Base-by-base conservation (phyloP, 1,140 invertebrate genomes). In the Eueides isabella region DNA sequence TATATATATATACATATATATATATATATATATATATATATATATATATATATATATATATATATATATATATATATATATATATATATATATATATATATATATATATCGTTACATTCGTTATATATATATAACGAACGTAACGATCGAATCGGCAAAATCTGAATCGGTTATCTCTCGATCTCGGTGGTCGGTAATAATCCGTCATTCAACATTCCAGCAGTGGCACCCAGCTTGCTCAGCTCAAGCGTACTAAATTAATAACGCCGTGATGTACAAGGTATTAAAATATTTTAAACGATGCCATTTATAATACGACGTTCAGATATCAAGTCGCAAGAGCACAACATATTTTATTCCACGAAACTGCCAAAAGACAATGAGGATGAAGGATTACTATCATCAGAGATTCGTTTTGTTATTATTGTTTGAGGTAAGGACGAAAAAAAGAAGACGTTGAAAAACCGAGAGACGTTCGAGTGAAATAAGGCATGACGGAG, bases 201-300 rank as follows among this genome's bases (percentile, higher is more conserved):
- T 92, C 90, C 88, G 89, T 92, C 91, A 92, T 91, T 89, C 90
- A 91, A 90, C 84, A 92, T 92, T 90, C 91, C 91, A 82, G 76
- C 83, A 85, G 86, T 90, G 91, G 87, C 88, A 90, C 80, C 85
- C 81, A 76, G 82, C 82, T 83, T 84, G 86, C 78, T 89, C 89
- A 85, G 85, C 88, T 91, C 88, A 84, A 90, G 80, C 91, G 89
- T 90, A 90, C 87, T 83, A 91, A 93, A 93, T 93, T 92, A 91
- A 91, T 93, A 93, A 91, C 81, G 86, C 86, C 85, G 82, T 89
- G 88, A 90, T 90, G 82, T 90, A 91, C 84, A 88, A 84, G 90
- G 89, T 93, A 93, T 93, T 93, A 93, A 92, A 93, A 91, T 89
- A 93, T 92, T 91, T 91, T 90, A 88, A 93, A 90, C 84, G 89